A percentile compares a stretch with the other conserved stretches of the same genome.
Conservation (phyloP, 2,888 invertebrate genomes). For the Agrotis exclamationis region DNA sequence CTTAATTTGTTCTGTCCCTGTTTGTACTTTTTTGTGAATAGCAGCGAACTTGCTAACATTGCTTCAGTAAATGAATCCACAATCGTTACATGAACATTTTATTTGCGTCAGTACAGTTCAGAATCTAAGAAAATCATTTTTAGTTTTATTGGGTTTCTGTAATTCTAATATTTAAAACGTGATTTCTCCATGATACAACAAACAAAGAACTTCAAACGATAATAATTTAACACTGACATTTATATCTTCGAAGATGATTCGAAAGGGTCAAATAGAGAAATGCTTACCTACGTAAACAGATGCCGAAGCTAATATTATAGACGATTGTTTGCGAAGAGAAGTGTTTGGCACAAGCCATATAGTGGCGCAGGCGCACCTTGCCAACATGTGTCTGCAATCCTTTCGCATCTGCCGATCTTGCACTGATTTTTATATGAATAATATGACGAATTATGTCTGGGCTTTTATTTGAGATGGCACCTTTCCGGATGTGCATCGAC, state of each 20-base stretch:
- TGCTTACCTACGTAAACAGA: slow-evolving; percentile 75
- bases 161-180: not conserved
- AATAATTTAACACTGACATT: slow-evolving; percentile 15
- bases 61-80: slow-evolving; percentile 24
- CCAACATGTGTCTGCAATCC: slow-evolving; percentile 89
- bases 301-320: slow-evolving; percentile 77
- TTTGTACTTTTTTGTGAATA: slow-evolving; percentile 19
- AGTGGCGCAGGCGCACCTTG: slow-evolving; percentile 86
- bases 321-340: slow-evolving; percentile 78
- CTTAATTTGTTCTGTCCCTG: slow-evolving; percentile 42
- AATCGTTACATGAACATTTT: not conserved
- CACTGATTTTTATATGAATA: slow-evolving; percentile 90
- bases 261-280: slow-evolving; percentile 65
- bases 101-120: not conserved
- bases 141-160: not conserved
- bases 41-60: not conserved
- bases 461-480: slow-evolving; percentile 87
- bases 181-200: not conserved
- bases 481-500: slow-evolving; percentile 88
- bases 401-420: slow-evolving; percentile 85
- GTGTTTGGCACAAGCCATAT: slow-evolving; percentile 88
- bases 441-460: slow-evolving; percentile 89
- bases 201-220: not conserved
- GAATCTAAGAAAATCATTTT: not conserved
- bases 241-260: slow-evolving; percentile 9